Evolutionary conservation across 2,888 invertebrate genomes (phyloP), one percentile per base, ranked within the genome.

Genomic region (Himalopsyche kuldschensis): DNA sequence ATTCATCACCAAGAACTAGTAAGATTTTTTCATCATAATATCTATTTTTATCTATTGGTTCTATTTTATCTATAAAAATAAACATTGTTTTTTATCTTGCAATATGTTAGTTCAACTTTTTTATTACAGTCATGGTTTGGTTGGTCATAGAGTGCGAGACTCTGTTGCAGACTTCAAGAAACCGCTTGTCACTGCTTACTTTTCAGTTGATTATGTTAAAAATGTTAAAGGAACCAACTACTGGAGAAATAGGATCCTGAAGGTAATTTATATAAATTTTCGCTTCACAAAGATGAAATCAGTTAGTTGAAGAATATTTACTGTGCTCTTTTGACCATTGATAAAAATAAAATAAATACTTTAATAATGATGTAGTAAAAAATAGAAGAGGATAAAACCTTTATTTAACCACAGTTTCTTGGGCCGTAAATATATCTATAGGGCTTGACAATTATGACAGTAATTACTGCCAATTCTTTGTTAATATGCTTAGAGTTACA

Each of bases 151-250:
- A 86, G 96, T 96, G 81, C 94, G 95, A 88, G 97, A 97, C 87
- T 97, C 96, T 89, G 91, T 93, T 4, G 94, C 93, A 81, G 97
- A 98, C 88, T 99, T 99, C 92, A 93, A 93, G 88, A 95, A 95
- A 88, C 99, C 99, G 1, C 90, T 98, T 85, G 93, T 99, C 75
- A 95, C 97, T 81, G 99, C 96, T 35, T 99, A 97, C 91, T 99
- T 95, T 90, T 93, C 93, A 87, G 98, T 99, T 15, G 99, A 99
- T 90, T 99, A 99, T 89, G 93, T 95, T 35, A 99, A 98, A 92
- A 99, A 99, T 90, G 93, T 96, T 31, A 99, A 99, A 91, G 99
- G 98, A 78, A 98, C 99, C 80, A 99, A 99, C 92, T 99, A 99
- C 93, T 99, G 99, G 99, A 95, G 98, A 88, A 99, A 99, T 91